phyloP scores from a whole-genome alignment of 2,888 invertebrate genomes.

The Augiades crinisus region DNA sequence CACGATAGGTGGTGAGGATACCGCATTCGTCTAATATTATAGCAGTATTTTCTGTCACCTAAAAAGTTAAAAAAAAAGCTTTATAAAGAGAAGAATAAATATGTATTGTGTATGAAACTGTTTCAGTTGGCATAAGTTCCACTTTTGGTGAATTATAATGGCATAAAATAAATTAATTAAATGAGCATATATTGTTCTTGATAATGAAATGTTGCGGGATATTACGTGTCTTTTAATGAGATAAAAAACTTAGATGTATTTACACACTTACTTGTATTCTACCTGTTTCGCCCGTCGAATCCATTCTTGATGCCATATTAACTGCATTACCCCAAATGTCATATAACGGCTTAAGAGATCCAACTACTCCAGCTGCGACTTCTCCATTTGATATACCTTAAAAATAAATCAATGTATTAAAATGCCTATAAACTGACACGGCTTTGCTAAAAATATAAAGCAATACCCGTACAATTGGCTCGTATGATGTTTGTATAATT shows the following conservation, averaged over 20 bases:
- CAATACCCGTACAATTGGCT: no score
- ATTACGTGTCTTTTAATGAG: no score
- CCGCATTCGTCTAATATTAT: constrained; percentile 84
- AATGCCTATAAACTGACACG: no score
- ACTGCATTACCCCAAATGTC: constrained; percentile 99
- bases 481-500: no score
- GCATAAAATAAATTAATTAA: no score
- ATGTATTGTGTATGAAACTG: no score
- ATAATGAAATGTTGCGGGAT: no score
- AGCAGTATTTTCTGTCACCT: constrained; percentile 88
- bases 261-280: constrained; percentile 87
- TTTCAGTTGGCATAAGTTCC: no score
- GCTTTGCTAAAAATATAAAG: no score
- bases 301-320: constrained; percentile 98
- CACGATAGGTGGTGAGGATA: constrained; percentile 85
- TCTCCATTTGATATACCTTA: constrained; percentile 94
- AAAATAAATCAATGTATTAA: neutral
- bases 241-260: neutral
- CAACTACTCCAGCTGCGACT: constrained; percentile 96
- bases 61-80: constrained; percentile 20
- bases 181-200: no score
- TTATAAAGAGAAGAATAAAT: no score
- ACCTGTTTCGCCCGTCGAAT: constrained; percentile 91
- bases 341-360: constrained; percentile 95
- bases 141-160: no score